Conservation (phyloP, 1,140 invertebrate genomes). For the Anoplophora glabripennis region DNA sequence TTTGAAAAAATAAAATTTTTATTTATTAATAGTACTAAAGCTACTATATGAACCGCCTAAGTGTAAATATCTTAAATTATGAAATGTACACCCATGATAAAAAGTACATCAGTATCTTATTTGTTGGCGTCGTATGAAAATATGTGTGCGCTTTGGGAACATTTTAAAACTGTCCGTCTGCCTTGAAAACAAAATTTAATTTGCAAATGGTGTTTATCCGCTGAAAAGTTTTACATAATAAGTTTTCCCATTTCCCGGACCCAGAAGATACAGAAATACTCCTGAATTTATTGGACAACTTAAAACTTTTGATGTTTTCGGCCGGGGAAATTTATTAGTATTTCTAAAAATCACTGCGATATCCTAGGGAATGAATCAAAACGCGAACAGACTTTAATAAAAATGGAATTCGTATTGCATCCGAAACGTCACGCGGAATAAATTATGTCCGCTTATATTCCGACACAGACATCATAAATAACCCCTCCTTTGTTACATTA, state of each 20-base stretch:
- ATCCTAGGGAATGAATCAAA: too few species aligned
- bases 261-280: slow-evolving; percentile 9
- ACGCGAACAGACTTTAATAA: too few species aligned
- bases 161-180: slow-evolving; percentile 6
- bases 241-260: slow-evolving; percentile 15
- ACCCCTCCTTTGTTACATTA: background rate
- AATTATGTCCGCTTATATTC: background rate
- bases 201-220: slow-evolving; percentile 19
- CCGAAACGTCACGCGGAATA: too few species aligned
- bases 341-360: background rate
- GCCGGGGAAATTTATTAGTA: background rate
- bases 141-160: background rate
- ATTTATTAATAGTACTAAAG: too few species aligned
- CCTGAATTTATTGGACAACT: slow-evolving; percentile 11
- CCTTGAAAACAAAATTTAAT: slow-evolving; percentile 14
- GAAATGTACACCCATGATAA: too few species aligned
- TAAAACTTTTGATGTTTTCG: slow-evolving; percentile 11
- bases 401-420: too few species aligned
- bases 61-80: too few species aligned
- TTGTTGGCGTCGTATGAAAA: too few species aligned
- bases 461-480: background rate
- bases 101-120: too few species aligned
- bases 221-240: slow-evolving; percentile 11
- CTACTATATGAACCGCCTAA: too few species aligned
- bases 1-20: too few species aligned